Base-by-base conservation (phyloP, 2,888 invertebrate genomes). In the Melipona bicolor region DNA sequence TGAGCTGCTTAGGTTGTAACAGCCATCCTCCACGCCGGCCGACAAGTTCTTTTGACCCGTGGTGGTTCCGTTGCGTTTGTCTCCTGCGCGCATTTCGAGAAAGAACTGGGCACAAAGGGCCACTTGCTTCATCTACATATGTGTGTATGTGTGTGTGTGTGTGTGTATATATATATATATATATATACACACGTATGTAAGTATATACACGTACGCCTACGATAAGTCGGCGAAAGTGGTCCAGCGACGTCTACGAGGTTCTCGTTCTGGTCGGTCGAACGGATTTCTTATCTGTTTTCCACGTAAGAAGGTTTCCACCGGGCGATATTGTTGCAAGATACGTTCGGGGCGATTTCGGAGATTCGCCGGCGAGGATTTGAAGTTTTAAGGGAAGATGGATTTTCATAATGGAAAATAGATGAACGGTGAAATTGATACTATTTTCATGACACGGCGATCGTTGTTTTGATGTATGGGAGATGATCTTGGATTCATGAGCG, bases 1-100 rank as follows among this genome's bases (percentile, higher is more conserved):
- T 83, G 89, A 89, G 89, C 89, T 85, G 89, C 89, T 89, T 89
- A 89, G 79, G 83, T 85, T 85, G 85, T 87, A 88, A 85, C 89
- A 81, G 79, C 82, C 82, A 87, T 72, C 84, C 71, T 32, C 70
- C 56, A 65, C 68, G 19, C 62, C 21, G 5, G 4, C 64, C 36
- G 82, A 72, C 71, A 77, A 83, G 82, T 88, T 86, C 86, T 89
- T 89, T 86, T 80, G 75, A 77, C 80, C 79, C 72, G 27, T 27
- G 76, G 19, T 19, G n/a, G 17, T 43, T 43, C 9, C 43, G 69
- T 79, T 77, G 64, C 71, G 82, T 79, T 79, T 78, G 81, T 80
- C 77, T 56, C 21, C 43, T 43, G 43, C 2, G 43, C 59, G 64
- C 59, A 56, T 52, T 69, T 68, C 24, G 11, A 36, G 62, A 59